Evolutionary conservation across 1,140 invertebrate genomes (phyloP).

Genomic region (Musca vetustissima): DNA sequence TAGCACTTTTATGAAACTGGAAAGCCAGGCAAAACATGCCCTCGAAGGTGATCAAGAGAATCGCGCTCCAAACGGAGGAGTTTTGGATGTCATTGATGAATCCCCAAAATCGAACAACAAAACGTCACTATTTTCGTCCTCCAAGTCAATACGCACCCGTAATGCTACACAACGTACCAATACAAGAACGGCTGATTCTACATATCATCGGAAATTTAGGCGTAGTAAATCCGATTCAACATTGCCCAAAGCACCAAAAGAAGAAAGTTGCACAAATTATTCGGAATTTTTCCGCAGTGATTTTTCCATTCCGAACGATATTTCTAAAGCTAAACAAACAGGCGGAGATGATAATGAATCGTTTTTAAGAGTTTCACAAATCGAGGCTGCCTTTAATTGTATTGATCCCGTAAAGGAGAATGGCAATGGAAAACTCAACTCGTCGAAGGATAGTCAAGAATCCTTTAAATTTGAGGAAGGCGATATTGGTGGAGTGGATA

Average conservation of each 20-base stretch:
- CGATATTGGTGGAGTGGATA: too few relatives aligned
- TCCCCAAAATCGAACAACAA: constrained; percentile 30
- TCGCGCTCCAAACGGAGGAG: not conserved
- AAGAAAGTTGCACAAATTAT: constrained; percentile 23
- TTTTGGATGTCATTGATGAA: constrained; percentile 34
- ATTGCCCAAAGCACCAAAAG: constrained; percentile 4
- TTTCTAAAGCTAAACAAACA: constrained; percentile 13
- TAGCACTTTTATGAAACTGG: constrained; percentile 46
- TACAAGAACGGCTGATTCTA: not conserved
- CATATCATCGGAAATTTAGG: constrained; percentile 15
- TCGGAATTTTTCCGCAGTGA: constrained; percentile 42
- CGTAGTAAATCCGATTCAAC: constrained; percentile 33
- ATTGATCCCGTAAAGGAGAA: not conserved
- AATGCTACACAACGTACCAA: constrained; percentile 7
- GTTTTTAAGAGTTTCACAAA: constrained; percentile 34
- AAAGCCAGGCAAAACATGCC: constrained; percentile 32
- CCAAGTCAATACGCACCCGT: not conserved
- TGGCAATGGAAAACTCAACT: too few relatives aligned
- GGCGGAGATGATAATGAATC: constrained; percentile 14
- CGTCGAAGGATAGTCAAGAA: too few relatives aligned
- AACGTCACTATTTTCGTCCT: not conserved
- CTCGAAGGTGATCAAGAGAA: constrained; percentile 12
- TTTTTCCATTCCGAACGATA: constrained; percentile 33
- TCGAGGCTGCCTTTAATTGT: constrained; percentile 28
- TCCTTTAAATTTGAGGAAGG: too few relatives aligned